phyloP scores from a whole-genome alignment of 2,113 vertebrate genomes.

The Sebastes fasciatus region DNA sequence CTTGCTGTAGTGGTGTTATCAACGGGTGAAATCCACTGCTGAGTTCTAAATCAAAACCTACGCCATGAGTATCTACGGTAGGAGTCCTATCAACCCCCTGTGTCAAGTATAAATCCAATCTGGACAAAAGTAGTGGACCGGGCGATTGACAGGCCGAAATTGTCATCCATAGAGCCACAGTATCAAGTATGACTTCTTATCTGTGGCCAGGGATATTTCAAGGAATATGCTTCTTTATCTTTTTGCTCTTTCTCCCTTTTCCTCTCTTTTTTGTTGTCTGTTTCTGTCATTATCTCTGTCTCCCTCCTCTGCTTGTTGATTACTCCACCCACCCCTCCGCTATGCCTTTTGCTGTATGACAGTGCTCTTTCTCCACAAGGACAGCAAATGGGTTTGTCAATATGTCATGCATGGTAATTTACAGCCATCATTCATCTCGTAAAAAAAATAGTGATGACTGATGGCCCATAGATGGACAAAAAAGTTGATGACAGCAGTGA shows the following conservation, averaged over 20 bases:
- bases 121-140: not conserved
- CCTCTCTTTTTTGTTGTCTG: not conserved
- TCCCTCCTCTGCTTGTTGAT: slow-evolving; percentile 31
- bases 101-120: not conserved
- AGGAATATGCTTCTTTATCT: slow-evolving; percentile 5
- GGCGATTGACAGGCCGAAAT: not conserved
- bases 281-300: not conserved
- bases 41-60: not conserved
- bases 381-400: slow-evolving; percentile 73
- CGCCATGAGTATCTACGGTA: not conserved
- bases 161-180: not conserved
- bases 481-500: slow-evolving; percentile 53
- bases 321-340: slow-evolving; percentile 25
- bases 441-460: slow-evolving; percentile 63
- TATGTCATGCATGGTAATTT: slow-evolving; percentile 69
- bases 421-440: slow-evolving; percentile 59
- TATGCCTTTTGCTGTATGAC: slow-evolving; percentile 30
- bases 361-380: slow-evolving; percentile 50
- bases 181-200: slow-evolving; percentile 15
- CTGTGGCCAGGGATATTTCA: slow-evolving; percentile 1
- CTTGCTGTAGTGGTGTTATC: not conserved
- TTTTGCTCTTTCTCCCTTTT: not conserved
- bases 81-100: not conserved
- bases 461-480: slow-evolving; percentile 58
- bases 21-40: not conserved